Conservation (phyloP, 1,140 invertebrate species). For the Babylonia areolata region DNA sequence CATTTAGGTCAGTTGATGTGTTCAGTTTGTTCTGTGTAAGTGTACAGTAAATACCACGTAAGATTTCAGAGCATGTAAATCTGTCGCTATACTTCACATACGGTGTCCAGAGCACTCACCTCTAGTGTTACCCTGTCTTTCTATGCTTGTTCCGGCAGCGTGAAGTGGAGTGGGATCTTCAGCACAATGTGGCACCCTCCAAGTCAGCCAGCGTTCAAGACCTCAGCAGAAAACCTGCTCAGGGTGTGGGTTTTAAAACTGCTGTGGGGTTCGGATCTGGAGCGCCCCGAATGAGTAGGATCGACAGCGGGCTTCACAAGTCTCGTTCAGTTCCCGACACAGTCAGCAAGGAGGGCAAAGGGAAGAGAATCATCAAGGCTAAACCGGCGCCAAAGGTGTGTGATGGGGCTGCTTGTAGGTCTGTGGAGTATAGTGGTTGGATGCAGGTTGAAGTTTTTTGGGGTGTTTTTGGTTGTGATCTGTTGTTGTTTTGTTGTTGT, state of each 20-base stretch:
- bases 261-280: conserved; percentile 15
- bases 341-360: conserved; percentile 46
- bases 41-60: no score
- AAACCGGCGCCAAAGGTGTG: conserved; percentile 54
- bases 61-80: background rate
- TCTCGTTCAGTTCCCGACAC: conserved; percentile 24
- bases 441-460: no score
- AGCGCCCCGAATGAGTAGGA: conserved; percentile 41
- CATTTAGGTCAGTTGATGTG: no score
- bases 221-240: conserved; percentile 17
- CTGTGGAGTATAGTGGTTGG: no score
- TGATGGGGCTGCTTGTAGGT: no score
- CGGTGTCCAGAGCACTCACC: no score
- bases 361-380: conserved; percentile 44
- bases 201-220: background rate
- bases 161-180: conserved; percentile 58
- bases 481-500: no score
- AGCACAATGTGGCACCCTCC: conserved; percentile 44
- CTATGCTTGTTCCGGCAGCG: conserved; percentile 39
- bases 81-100: no score
- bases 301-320: conserved; percentile 49
- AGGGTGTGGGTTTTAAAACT: background rate
- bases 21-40: no score
- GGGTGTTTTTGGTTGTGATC: no score
- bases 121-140: no score